Evolutionary conservation across 2,888 invertebrate species (phyloP).

Genomic region (Protophormia terraenovae): DNA sequence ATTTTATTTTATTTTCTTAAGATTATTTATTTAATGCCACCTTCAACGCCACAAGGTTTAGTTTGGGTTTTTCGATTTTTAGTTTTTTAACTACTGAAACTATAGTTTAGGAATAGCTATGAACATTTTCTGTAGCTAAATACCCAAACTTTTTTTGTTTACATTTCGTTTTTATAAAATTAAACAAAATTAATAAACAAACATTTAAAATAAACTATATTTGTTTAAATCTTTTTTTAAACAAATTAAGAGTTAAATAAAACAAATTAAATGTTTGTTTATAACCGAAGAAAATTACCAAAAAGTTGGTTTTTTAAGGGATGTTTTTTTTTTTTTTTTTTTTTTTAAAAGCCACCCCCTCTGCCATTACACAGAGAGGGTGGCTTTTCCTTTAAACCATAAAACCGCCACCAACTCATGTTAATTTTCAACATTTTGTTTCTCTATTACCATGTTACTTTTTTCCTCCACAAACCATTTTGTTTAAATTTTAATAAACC

Average conservation of each 20-base stretch:
- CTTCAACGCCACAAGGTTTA: slow-evolving; percentile 27
- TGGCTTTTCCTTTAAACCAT: no score
- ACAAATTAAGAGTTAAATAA: background rate
- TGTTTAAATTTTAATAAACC: no score
- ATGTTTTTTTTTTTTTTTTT: background rate
- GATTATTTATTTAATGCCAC: no score
- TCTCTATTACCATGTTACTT: no score
- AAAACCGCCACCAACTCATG: background rate
- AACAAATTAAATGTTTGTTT: background rate
- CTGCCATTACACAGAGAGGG: no score
- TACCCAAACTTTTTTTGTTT: slow-evolving; percentile 76
- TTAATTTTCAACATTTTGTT: no score
- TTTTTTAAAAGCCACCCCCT: background rate
- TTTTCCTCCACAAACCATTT: no score
- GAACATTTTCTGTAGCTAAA: slow-evolving; percentile 80
- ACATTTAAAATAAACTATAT: background rate
- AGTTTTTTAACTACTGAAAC: slow-evolving; percentile 73
- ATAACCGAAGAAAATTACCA: background rate
- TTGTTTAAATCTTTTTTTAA: background rate
- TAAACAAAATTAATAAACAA: slow-evolving; percentile 3
- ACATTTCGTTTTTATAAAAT: slow-evolving; percentile 60
- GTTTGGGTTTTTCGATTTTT: slow-evolving; percentile 21
- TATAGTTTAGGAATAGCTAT: slow-evolving; percentile 81
- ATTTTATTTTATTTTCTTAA: slow-evolving; percentile 33
- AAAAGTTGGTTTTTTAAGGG: background rate